Base-by-base conservation (phyloP, 2,797 vertebrate species). In the Emys orbicularis region DNA sequence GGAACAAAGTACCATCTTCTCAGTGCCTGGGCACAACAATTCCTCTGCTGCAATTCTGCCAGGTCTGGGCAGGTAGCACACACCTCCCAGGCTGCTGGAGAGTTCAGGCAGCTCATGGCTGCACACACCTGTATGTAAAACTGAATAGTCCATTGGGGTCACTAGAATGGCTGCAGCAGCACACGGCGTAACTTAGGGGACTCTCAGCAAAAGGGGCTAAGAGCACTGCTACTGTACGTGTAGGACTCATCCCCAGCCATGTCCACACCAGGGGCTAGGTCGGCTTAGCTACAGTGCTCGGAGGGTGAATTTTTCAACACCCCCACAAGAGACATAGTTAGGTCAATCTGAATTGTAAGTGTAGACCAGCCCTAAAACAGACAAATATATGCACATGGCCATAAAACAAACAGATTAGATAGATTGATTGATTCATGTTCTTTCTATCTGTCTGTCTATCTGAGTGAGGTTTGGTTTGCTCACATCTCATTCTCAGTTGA, bases 401-500 rank as follows among this genome's bases (percentile, higher is more conserved):
- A 41, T 41, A 41, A 41, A 41, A 41, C 41, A 65, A 27, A 18
- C 10, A 23, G 53, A 21, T 54, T 21, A 8, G 53, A 54, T 21
- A 9, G 27, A 11, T 57, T 2, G 11, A 11, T 57, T 12, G 56
- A 4, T 12, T 41, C 41, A 41, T 41, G 41, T 41, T 41, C 41
- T 41, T 41, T 41, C 41, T 41, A 41, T 41, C 41, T 41, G 5
- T 41, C 41, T 41, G 41, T 41, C 41, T 41, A 59, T 12, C 7
- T 47, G 29, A 34, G 59, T 84, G 92, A 84, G 84, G 84, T 88
- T 88, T 95, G 68, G 54, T 88, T 41, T 53, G 82, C 86, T 85
- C 90, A 90, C 84, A 74, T 76, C 87, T 93, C 72, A 90, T 93
- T 83, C 47, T 61, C 88, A 80, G n/a, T 23, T 87, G 81, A 81